Conservation (phyloP, 1,140 invertebrate species). For the Glossosoma conforme region DNA sequence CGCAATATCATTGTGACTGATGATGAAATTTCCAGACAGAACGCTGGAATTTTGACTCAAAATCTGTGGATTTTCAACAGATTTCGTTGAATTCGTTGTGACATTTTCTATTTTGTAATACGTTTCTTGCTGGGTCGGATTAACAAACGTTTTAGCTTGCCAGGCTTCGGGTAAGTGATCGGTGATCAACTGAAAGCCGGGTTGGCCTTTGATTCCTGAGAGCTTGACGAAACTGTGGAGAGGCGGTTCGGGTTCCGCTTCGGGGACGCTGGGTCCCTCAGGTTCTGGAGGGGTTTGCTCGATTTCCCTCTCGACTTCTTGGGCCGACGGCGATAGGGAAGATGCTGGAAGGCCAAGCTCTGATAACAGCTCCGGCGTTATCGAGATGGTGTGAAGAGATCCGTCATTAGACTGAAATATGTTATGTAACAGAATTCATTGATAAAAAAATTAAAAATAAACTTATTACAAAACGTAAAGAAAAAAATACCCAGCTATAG, state of each 20-base stretch:
- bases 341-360: conserved; percentile 21
- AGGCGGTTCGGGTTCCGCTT: background rate
- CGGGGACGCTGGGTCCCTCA: background rate
- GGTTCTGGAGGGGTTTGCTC: background rate
- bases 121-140: no score
- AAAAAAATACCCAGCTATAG: background rate
- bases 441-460: conserved; percentile 1
- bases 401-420: conserved; percentile 23
- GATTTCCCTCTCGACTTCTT: background rate
- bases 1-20: conserved; percentile 10
- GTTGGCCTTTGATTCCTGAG: conserved; percentile 1
- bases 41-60: no score
- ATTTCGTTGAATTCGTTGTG: no score
- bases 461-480: background rate
- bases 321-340: background rate
- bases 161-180: conserved; percentile 6
- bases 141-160: background rate
- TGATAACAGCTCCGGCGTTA: conserved; percentile 20
- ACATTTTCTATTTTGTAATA: no score
- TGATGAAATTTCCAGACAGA: conserved; percentile 9
- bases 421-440: no score
- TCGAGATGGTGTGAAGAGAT: conserved; percentile 15
- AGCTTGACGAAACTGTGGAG: conserved; percentile 14
- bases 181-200: conserved; percentile 16
- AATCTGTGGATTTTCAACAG: no score